phyloP scores from a whole-genome alignment of 1,140 invertebrate genomes.

The Rhysida immarginata region DNA sequence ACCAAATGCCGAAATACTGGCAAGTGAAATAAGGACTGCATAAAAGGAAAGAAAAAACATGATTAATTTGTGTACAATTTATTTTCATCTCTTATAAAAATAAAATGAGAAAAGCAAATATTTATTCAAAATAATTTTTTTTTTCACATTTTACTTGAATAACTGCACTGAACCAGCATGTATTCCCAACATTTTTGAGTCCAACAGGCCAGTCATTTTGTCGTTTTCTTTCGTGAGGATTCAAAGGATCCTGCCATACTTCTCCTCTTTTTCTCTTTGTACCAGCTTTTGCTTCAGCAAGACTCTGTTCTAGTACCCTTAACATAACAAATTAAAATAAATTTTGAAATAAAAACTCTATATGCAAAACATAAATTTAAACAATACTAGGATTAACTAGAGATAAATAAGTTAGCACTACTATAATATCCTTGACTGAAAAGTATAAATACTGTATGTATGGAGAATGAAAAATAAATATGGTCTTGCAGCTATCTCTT shows the following conservation, averaged over 20 bases:
- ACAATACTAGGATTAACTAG: too few relatives aligned
- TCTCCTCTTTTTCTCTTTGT: slow-evolving; percentile 30
- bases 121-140: not conserved
- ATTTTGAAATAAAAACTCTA: not conserved
- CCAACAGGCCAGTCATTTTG: slow-evolving; percentile 33
- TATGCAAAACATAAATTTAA: not conserved
- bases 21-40: slow-evolving; percentile 33
- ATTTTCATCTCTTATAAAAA: too few relatives aligned
- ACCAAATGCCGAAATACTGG: slow-evolving; percentile 32
- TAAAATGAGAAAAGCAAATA: not conserved
- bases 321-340: slow-evolving; percentile 11
- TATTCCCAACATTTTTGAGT: slow-evolving; percentile 39
- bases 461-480: too few relatives aligned
- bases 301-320: slow-evolving; percentile 33
- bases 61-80: not conserved
- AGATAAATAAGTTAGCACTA: too few relatives aligned
- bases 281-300: slow-evolving; percentile 30
- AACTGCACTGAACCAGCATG: slow-evolving; percentile 39
- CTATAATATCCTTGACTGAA: too few relatives aligned
- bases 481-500: too few relatives aligned
- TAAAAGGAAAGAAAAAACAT: slow-evolving; percentile 14
- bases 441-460: too few relatives aligned
- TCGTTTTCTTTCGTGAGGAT: slow-evolving; percentile 33
- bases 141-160: slow-evolving; percentile 29
- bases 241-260: slow-evolving; percentile 33